Base-by-base conservation (phyloP, 2,113 vertebrate species). In the Semicossyphus pulcher region DNA sequence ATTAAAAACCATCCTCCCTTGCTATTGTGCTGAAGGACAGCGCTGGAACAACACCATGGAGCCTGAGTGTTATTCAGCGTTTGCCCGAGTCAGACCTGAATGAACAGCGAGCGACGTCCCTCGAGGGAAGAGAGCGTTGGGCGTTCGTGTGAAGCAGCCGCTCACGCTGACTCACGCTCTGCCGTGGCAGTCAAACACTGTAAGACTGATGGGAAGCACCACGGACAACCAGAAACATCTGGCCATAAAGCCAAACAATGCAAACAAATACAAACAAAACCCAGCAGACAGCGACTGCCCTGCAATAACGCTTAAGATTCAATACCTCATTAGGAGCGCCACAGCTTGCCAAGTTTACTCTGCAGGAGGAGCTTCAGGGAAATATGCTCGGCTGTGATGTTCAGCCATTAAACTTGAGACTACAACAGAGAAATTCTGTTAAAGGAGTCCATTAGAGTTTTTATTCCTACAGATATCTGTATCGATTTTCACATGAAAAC, bases 301-400 rank as follows among this genome's bases (percentile, higher is more conserved):
- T 10, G 48, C 26, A 58, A 72, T 52, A 73, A 44, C 42, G 3
- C 26, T 44, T 23, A 28, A 76, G 66, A 79, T 52, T 64, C 37
- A 84, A 78, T 16, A 62, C 21, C 10, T 31, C 52, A 53, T 83
- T 79, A 84, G 39, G 61, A 47, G 63, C 5, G 80, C 37, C 60
- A 37, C 78, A 85, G 71, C 75, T 81, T 81, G 88, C 37, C 25
- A 10, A 34, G 11, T 88, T 91, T 79, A 83, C 79, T 72, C 60
- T 59, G 72, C 63, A 53, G 53, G 28, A 39, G 25, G 64, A 37
- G 32, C 9, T 63, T 57, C 10, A 16, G n/a, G n/a, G n/a, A 60
- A 21, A 4, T 5, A n/a, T 9, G 36, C 21, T 12, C 8, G 37
- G 6, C 16, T 41, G 44, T 23, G 41, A 53, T 26, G 34, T 31